These are phyloP conservation scores for Leptocoma aspasia DNA, from an alignment of 2,113 vertebrate species.

Conservation along the genomic window DNA sequence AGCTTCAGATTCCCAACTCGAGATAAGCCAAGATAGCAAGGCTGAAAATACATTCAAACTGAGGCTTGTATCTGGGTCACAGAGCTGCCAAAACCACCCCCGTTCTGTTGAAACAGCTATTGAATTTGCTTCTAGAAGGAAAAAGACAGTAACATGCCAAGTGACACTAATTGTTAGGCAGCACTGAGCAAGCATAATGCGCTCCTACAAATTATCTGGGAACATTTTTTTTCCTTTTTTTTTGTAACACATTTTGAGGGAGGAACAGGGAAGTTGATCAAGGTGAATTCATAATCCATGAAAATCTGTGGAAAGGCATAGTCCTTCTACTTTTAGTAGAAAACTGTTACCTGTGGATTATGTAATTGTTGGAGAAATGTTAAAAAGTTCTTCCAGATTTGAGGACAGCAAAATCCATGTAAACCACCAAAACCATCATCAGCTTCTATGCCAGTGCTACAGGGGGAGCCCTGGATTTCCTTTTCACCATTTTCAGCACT, in stretches of 20 bases:
- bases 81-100: slow-evolving; percentile 57
- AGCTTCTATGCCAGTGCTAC: not conserved
- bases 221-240: not conserved
- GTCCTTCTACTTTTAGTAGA: not conserved
- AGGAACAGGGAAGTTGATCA: not conserved
- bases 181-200: slow-evolving; percentile 34
- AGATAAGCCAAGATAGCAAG: slow-evolving; percentile 50
- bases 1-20: slow-evolving; percentile 29
- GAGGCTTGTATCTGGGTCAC: slow-evolving; percentile 56
- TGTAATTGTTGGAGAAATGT: not conserved
- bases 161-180: slow-evolving; percentile 69
- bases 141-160: slow-evolving; percentile 51
- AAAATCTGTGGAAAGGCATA: not conserved
- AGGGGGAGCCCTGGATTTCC: not conserved
- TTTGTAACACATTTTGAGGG: not conserved
- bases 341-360: not conserved
- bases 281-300: slow-evolving; percentile 7
- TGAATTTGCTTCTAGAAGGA: slow-evolving; percentile 60
- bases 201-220: slow-evolving; percentile 29
- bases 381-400: not conserved
- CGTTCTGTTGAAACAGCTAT: slow-evolving; percentile 51
- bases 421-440: not conserved
- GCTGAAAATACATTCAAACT: slow-evolving; percentile 48
- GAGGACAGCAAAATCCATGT: not conserved
- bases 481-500: not conserved